Evolutionary conservation across 2,797 vertebrate genomes (phyloP), one percentile per base, ranked within the genome.

Genomic region (Hipposideros larvatus): DNA sequence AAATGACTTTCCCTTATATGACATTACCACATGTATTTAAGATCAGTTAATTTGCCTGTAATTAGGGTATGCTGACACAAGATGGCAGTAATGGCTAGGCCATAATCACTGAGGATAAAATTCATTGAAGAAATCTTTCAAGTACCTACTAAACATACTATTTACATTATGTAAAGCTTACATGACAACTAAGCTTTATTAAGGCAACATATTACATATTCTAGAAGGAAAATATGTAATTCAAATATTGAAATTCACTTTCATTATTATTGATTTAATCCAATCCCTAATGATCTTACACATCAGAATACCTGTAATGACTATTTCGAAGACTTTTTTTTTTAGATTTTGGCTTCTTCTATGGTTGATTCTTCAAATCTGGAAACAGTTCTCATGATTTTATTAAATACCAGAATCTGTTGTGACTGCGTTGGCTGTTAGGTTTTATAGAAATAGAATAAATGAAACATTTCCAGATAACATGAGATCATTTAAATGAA

Each of bases 401-500:
- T 31, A 85, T 28, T 95, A 70, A 91, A 85, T 37, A 31, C 53
- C 65, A 90, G 4, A 79, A 87, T 78, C 77, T 93, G 4, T 65
- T 85, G 31, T 61, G 80, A 65, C 41, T 96, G 0, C 75, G 75
- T 85, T 91, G 22, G 24, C n/a, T 91, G 90, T 46, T 65, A 55
- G 68, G 9, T 94, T 93, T 85, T 37, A 43, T 82, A 73, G 41
- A 92, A 65, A 74, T 61, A 68, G 34, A 73, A 91, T n/a, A 74
- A 87, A 77, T 61, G n/a, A 74, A 31, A 96, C 34, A 92, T 71
- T 96, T 91, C 70, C 51, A 90, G 70, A 86, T 71, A 74, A 83
- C 14, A 46, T 18, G 26, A 68, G 6, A 78, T 75, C 14, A 83
- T 48, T 95, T 91, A 87, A 75, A 85, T 51, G 57, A 43, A 74